Evolutionary conservation across 2,797 vertebrate genomes (phyloP), one percentile per base, ranked within the genome.

Genomic region (Sparidentex hasta): DNA sequence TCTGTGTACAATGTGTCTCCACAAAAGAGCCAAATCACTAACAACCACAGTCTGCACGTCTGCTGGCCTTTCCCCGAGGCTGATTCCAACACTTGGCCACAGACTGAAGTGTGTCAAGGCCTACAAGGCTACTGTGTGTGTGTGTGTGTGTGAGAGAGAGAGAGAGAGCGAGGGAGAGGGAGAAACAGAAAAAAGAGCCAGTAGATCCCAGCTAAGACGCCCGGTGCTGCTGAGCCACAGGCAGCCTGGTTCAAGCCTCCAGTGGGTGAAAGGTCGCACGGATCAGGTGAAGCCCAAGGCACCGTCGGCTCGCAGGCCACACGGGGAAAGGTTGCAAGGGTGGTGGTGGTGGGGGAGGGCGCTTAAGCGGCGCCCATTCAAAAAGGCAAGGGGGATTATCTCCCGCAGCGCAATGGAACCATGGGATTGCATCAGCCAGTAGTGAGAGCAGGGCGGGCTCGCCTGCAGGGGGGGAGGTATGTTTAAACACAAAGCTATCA

Each of bases 401-500:
- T 87, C 81, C 66, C 1, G 17, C 76, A 16, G 90, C 8, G 94
- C 91, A 95, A 95, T 65, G 38, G 67, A 43, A 68, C 65, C 61
- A 48, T 41, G 67, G 70, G 72, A 88, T 96, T 96, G 94, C 95
- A 95, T 96, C 94, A 95, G 95, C 94, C 93, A 2, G 38, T 11
- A 70, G 61, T 64, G 74, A 82, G 71, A 78, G 62, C 59, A 76
- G 56, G 71, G 78, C 46, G n/a, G 74, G 59, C 38, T 20, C 5
- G 23, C 6, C 25, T 44, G 55, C 21, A 5, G 48, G 41, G 50
- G 57, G 23, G 75, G 63, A 44, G 78, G 80, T 23, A 68, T 73
- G 67, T 57, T 71, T 56, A 59, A 9, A 78, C 52, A 21, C 1
- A 1, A 70, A 47, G 43, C 66, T 56, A 59, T 72, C 71, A 78